Conservation (phyloP, 2,888 invertebrate genomes). For the Harpalus rufipes region DNA sequence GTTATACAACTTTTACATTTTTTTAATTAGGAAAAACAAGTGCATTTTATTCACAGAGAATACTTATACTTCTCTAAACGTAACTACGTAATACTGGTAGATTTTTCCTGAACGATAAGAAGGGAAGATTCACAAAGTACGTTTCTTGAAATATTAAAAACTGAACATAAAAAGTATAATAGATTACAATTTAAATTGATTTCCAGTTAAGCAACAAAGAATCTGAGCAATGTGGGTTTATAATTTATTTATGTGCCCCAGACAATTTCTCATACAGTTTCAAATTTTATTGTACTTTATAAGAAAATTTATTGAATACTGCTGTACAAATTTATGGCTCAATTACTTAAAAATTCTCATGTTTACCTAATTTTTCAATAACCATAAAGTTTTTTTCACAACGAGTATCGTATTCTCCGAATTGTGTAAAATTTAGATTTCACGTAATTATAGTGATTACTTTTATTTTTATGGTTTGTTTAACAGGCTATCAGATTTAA, state of each 20-base stretch:
- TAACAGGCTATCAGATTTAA: constrained; percentile 59
- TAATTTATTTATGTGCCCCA: constrained; percentile 8
- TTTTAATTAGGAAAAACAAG: too few species aligned
- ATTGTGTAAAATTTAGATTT: constrained; percentile 34
- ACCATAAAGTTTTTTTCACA: constrained; percentile 23
- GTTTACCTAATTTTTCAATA: constrained; percentile 51
- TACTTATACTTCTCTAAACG: too few species aligned
- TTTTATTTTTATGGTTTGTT: constrained; percentile 58
- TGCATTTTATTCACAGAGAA: too few species aligned
- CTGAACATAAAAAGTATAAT: neutral
- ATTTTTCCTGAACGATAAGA: too few species aligned
- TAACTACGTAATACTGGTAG: too few species aligned
- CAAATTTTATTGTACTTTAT: neutral
- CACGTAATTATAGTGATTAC: constrained; percentile 41
- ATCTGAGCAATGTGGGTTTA: neutral
- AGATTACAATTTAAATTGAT: neutral
- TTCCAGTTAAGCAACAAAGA: neutral
- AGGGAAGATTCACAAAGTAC: too few species aligned
- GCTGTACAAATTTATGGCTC: constrained; percentile 25
- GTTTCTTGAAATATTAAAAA: too few species aligned
- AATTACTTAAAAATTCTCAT: constrained; percentile 35
- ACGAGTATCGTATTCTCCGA: constrained; percentile 31
- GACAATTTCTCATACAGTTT: neutral
- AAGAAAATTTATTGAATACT: constrained; percentile 19
- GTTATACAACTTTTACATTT: too few species aligned